Conservation (phyloP, 2,113 vertebrate genomes). For the Pangasianodon hypophthalmus region DNA sequence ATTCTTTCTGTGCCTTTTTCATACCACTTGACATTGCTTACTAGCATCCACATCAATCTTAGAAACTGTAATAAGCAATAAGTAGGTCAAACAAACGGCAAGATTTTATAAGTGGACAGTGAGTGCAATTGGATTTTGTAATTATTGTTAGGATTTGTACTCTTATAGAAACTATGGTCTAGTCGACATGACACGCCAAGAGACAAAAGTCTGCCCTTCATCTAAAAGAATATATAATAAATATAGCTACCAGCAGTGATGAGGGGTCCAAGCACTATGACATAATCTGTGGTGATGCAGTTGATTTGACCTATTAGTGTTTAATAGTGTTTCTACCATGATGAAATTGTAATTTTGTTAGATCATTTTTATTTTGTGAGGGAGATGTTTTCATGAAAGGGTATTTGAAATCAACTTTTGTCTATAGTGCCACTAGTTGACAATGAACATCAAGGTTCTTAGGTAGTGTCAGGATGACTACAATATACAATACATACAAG, state of each 20-base stretch:
- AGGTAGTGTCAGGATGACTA: background rate
- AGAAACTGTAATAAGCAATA: background rate
- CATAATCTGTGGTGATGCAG: background rate
- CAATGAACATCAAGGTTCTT: background rate
- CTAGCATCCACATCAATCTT: background rate
- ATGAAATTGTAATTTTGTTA: background rate
- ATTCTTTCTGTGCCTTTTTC: background rate
- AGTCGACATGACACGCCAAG: background rate
- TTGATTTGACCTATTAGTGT: background rate
- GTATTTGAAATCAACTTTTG: background rate
- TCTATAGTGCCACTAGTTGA: background rate
- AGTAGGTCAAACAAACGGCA: background rate
- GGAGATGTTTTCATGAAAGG: background rate
- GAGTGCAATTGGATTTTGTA: background rate
- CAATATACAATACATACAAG: background rate
- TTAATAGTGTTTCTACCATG: background rate
- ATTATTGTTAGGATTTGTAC: slow-evolving; percentile 10
- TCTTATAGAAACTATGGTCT: background rate
- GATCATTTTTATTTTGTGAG: background rate
- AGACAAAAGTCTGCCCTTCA: background rate
- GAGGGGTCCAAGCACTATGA: background rate
- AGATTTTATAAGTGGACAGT: background rate
- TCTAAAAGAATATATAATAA: background rate
- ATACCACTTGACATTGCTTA: background rate
- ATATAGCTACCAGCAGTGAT: background rate